Evolutionary conservation across 2,888 invertebrate genomes (phyloP).

Genomic region (Apamea sordens): DNA sequence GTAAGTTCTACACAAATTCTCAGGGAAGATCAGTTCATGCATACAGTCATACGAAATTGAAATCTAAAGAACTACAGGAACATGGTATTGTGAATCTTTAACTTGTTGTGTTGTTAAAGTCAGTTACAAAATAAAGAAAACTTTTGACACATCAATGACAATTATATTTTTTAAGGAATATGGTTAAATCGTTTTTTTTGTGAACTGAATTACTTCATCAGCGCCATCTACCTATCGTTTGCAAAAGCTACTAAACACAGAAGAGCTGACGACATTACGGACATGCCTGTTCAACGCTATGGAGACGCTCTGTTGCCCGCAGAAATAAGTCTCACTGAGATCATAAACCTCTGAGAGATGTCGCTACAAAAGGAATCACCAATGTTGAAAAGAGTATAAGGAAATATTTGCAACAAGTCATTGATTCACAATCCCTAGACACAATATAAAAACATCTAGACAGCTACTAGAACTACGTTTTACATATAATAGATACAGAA

Average conservation of each 20-base stretch:
- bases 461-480: conserved; percentile 84
- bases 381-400: background rate
- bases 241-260: background rate
- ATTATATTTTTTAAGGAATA: background rate
- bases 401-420: conserved; percentile 39
- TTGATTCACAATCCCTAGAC: conserved; percentile 73
- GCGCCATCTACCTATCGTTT: conserved; percentile 39
- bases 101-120: conserved; percentile 17
- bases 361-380: conserved; percentile 6
- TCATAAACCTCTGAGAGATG: conserved; percentile 34
- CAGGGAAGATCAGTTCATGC: conserved; percentile 62
- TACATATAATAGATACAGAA: conserved; percentile 89
- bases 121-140: background rate
- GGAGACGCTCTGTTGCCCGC: too few relatives aligned
- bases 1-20: conserved; percentile 43
- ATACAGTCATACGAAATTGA: conserved; percentile 68
- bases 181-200: background rate
- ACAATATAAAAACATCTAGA: conserved; percentile 79
- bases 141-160: background rate
- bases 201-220: background rate
- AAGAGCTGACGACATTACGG: background rate
- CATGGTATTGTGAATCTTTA: conserved; percentile 65
- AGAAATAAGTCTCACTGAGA: background rate
- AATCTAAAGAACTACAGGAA: conserved; percentile 69
- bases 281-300: background rate